Evolutionary conservation across 2,888 invertebrate species (phyloP).

Genomic region (Dryocosmus kuriphilus): DNA sequence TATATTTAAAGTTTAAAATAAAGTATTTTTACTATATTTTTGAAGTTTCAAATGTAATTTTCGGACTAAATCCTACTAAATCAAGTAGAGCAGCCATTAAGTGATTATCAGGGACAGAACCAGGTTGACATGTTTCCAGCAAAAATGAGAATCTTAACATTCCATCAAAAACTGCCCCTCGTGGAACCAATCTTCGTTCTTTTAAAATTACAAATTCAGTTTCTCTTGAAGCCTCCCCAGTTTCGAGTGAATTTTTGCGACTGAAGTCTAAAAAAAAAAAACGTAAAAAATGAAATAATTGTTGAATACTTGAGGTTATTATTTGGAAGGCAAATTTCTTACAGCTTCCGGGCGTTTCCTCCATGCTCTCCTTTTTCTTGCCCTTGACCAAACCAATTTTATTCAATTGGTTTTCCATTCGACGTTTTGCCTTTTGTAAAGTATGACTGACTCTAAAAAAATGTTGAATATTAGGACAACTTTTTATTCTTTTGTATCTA

Average conservation of each 20-base stretch:
- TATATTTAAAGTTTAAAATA: conserved; percentile 34
- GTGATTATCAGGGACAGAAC: conserved; percentile 97
- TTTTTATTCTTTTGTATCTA: conserved; percentile 15
- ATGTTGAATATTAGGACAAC: neutral
- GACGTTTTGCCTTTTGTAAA: conserved; percentile 88
- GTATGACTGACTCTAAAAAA: conserved; percentile 82
- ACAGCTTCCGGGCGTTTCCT: conserved; percentile 90
- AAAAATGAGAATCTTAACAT: conserved; percentile 94
- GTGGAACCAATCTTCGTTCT: conserved; percentile 91
- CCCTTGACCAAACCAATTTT: conserved; percentile 90
- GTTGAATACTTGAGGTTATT: neutral
- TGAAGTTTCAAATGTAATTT: neutral
- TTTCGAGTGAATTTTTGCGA: conserved; percentile 89
- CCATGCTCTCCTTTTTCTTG: conserved; percentile 92
- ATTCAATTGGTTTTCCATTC: conserved; percentile 93
- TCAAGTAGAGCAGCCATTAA: conserved; percentile 96
- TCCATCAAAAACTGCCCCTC: conserved; percentile 89
- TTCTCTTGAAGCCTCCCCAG: conserved; percentile 88
- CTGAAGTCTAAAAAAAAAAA: conserved; percentile 81
- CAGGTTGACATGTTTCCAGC: conserved; percentile 96
- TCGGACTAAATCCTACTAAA: conserved; percentile 82
- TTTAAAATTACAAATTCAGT: conserved; percentile 93
- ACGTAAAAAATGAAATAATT: conserved; percentile 15
- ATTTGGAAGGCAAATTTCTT: conserved; percentile 70
- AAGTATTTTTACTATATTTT: neutral